Conservation (phyloP, 2,888 invertebrate genomes). For the Therioaphis trifolii region DNA sequence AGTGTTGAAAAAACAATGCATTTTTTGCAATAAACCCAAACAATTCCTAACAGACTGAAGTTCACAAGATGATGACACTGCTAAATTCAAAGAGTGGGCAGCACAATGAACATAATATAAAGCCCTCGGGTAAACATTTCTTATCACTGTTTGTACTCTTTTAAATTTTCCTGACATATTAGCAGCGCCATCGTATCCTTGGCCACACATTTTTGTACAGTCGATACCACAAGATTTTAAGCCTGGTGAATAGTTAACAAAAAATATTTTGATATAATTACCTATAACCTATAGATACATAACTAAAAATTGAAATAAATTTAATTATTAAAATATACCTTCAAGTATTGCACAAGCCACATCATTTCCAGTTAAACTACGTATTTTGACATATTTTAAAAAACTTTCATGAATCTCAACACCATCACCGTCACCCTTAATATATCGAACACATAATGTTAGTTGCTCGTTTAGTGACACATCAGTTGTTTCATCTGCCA, state of each 20-base stretch:
- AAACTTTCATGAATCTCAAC: not conserved
- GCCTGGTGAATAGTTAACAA: not conserved
- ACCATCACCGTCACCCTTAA: not conserved
- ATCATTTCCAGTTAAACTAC: not conserved
- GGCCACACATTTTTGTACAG: not conserved
- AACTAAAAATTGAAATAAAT: not conserved
- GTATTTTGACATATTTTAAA: not conserved
- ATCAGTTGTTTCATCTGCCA: conserved; percentile 14
- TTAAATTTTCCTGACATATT: conserved; percentile 24
- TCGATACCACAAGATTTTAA: conserved; percentile 23
- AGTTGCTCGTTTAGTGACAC: conserved; percentile 23
- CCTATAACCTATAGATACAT: too few species aligned
- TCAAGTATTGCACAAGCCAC: not conserved
- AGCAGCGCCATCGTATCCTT: not conserved
- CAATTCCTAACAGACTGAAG: conserved; percentile 7
- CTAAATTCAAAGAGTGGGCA: conserved; percentile 27
- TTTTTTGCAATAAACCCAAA: not conserved
- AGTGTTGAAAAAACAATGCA: too few species aligned
- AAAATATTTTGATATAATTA: not conserved
- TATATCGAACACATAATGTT: conserved; percentile 24
- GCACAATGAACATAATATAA: conserved; percentile 14
- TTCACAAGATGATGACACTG: conserved; percentile 19
- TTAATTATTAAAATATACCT: not conserved
- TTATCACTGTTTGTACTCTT: not conserved
- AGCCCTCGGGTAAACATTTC: not conserved